Evolutionary conservation across 30 jellyfish, hydroid and myxozoan genomes (phyloP).

Genomic region (Hydra vulgaris): DNA sequence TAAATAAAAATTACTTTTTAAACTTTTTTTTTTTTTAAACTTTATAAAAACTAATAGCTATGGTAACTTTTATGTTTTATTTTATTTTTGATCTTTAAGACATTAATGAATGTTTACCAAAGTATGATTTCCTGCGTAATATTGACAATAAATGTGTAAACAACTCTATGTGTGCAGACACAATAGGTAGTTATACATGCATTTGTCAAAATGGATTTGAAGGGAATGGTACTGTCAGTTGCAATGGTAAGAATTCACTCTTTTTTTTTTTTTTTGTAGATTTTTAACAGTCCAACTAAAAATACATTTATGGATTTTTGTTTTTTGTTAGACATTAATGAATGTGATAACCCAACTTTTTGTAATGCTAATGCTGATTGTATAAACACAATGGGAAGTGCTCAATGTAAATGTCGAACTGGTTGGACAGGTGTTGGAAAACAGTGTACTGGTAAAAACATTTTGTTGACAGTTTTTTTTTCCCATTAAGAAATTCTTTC

Average conservation of each 20-base stretch:
- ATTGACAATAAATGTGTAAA: constrained; percentile 29
- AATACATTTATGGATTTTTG: neutral
- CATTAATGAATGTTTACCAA: constrained; percentile 31
- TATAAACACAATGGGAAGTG: constrained; percentile 45
- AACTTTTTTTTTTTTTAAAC: neutral
- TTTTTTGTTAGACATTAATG: constrained; percentile 36
- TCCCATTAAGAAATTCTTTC: no score
- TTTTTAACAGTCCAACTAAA: no score
- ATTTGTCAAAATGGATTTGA: constrained; percentile 33
- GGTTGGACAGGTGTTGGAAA: constrained; percentile 73
- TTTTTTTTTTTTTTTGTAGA: no score
- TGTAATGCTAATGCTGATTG: constrained; percentile 59
- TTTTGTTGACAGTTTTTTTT: no score
- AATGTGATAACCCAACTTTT: constrained; percentile 26
- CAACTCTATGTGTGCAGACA: constrained; percentile 33
- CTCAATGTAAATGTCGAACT: constrained; percentile 50
- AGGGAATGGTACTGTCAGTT: constrained; percentile 42
- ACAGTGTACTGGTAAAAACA: constrained; percentile 42
- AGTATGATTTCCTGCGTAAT: neutral
- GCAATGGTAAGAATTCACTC: constrained; percentile 30
- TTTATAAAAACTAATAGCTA: neutral
- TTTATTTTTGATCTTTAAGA: constrained; percentile 14
- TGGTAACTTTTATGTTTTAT: neutral
- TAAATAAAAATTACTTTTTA: neutral
- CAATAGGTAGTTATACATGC: constrained; percentile 43